Percentiles rank a stretch among this genome's conserved stretches.
phyloP scores from a whole-genome alignment of 2,113 vertebrate species.

The Balaeniceps rex region DNA sequence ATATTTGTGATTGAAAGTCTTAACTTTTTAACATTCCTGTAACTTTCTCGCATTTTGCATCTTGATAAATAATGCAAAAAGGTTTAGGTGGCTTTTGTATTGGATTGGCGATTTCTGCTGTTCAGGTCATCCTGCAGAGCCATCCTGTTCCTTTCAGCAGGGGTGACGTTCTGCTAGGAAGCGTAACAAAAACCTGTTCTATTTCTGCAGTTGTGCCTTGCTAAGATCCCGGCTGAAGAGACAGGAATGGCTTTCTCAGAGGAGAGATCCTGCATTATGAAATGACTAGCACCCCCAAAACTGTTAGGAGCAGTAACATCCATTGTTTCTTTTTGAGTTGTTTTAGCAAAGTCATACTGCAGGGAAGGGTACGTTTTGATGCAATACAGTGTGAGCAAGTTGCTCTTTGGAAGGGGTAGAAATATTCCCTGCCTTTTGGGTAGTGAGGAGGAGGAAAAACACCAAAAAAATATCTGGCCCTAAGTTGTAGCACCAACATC shows the following conservation, averaged over 20 bases:
- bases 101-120: background rate
- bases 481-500: too few species aligned
- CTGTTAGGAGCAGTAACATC: background rate
- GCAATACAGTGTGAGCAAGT: background rate
- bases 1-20: background rate
- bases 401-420: background rate
- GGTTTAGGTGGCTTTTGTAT: background rate
- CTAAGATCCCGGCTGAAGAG: background rate
- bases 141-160: background rate
- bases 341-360: background rate
- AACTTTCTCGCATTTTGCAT: background rate
- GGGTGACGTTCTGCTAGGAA: background rate
- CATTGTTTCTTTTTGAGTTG: background rate
- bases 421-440: background rate
- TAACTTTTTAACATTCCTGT: background rate
- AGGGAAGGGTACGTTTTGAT: background rate
- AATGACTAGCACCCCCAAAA: background rate
- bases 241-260: background rate
- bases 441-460: background rate
- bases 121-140: background rate
- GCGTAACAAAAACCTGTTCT: background rate
- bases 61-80: background rate
- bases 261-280: background rate
- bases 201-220: background rate
- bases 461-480: background rate